Percentiles rank a stretch among this genome's conserved stretches.
Conservation (phyloP, 1,140 invertebrate genomes). For the Eumeta japonica region DNA sequence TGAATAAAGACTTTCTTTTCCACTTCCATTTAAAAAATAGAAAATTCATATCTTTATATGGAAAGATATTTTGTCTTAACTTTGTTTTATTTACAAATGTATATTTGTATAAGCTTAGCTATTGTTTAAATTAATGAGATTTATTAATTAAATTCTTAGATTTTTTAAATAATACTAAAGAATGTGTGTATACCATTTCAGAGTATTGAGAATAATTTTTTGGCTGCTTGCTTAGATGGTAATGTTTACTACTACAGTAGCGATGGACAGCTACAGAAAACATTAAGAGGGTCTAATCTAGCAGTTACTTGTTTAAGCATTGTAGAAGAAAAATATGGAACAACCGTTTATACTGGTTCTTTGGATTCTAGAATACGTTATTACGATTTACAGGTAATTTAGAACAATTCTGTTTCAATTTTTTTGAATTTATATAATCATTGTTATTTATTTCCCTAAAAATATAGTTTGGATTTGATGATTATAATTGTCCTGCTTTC, state of each 20-base stretch:
- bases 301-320: constrained; percentile 63
- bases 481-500: no score
- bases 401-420: no score
- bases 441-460: no score
- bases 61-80: no score
- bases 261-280: constrained; percentile 48
- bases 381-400: constrained; percentile 59
- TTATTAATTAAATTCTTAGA: neutral
- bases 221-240: constrained; percentile 58
- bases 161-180: no score
- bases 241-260: constrained; percentile 58
- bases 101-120: no score
- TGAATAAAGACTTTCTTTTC: no score
- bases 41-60: no score
- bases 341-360: constrained; percentile 62
- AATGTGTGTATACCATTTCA: no score
- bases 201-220: constrained; percentile 48
- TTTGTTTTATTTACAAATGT: no score
- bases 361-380: constrained; percentile 61
- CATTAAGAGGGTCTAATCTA: constrained; percentile 49
- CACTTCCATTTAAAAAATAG: no score
- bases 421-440: no score
- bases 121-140: neutral
- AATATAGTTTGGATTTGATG: neutral
- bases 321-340: constrained; percentile 40